Conservation (phyloP, 2,888 invertebrate genomes). For the Lepeophtheirus nordmannii region DNA sequence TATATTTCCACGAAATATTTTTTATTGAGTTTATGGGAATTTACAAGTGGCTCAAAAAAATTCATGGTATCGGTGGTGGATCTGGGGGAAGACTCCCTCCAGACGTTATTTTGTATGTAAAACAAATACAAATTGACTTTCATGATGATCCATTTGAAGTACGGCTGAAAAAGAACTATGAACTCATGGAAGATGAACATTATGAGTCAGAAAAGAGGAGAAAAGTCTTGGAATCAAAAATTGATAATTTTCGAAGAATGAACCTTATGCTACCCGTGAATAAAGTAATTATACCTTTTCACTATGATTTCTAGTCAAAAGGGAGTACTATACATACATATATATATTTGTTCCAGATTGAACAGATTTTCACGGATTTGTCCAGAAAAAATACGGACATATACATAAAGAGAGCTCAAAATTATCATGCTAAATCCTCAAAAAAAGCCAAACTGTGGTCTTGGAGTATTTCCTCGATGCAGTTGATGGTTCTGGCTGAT, state of each 20-base stretch:
- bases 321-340: no score
- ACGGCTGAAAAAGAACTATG: slow-evolving; percentile 83
- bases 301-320: background rate
- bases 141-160: slow-evolving; percentile 98
- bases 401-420: slow-evolving; percentile 75
- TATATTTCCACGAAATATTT: slow-evolving; percentile 69
- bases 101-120: slow-evolving; percentile 43
- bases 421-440: slow-evolving; percentile 48
- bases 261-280: slow-evolving; percentile 66
- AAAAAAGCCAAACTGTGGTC: slow-evolving; percentile 56
- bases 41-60: slow-evolving; percentile 72
- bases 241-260: slow-evolving; percentile 61
- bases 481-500: slow-evolving; percentile 20
- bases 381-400: slow-evolving; percentile 84
- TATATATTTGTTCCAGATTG: slow-evolving; percentile 33
- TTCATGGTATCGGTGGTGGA: slow-evolving; percentile 5
- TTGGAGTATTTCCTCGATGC: slow-evolving; percentile 4
- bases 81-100: background rate
- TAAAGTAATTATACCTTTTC: slow-evolving; percentile 42
- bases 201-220: slow-evolving; percentile 78
- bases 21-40: slow-evolving; percentile 76
- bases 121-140: slow-evolving; percentile 75
- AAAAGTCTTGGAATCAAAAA: slow-evolving; percentile 71
- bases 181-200: slow-evolving; percentile 83
- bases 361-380: slow-evolving; percentile 70